Conservation (phyloP, 1,140 invertebrate genomes). For the Battus philenor region DNA sequence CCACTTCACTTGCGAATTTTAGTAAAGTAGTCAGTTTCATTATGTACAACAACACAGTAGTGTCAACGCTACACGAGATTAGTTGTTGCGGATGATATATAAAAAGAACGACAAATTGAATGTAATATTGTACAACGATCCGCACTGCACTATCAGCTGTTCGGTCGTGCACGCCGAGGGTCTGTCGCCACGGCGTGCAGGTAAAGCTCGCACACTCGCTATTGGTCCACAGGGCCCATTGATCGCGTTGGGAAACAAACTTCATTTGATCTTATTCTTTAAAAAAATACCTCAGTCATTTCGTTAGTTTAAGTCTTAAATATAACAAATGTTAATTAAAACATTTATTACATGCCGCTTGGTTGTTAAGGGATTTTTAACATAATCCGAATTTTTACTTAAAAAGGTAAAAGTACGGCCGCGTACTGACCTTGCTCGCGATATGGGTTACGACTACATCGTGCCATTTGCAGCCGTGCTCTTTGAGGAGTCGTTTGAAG, state of each 20-base stretch:
- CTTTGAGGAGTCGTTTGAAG: constrained; percentile 64
- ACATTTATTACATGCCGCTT: neutral
- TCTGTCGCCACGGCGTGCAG: neutral
- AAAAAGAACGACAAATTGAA: neutral
- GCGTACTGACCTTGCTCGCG: constrained; percentile 59
- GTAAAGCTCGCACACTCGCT: constrained; percentile 4
- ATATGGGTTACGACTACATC: constrained; percentile 59
- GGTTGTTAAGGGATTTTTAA: too few species aligned
- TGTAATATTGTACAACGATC: constrained; percentile 7
- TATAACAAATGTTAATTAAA: neutral
- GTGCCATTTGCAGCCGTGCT: constrained; percentile 69
- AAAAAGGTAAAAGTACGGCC: constrained; percentile 12
- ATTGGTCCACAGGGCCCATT: constrained; percentile 7
- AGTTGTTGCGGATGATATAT: too few species aligned
- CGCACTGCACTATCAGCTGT: constrained; percentile 9
- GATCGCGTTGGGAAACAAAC: constrained; percentile 9
- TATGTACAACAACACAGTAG: neutral
- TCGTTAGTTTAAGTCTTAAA: too few species aligned
- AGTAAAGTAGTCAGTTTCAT: constrained; percentile 7
- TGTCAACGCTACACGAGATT: too few species aligned
- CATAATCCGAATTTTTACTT: constrained; percentile 7
- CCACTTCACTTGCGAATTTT: constrained; percentile 10
- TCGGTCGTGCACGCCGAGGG: constrained; percentile 2
- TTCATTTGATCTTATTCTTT: too few species aligned
- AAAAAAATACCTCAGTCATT: too few species aligned